A percentile compares a stretch with the other conserved stretches of the same genome.
Conservation (phyloP, 1,140 invertebrate genomes). For the Bombus impatiens region DNA sequence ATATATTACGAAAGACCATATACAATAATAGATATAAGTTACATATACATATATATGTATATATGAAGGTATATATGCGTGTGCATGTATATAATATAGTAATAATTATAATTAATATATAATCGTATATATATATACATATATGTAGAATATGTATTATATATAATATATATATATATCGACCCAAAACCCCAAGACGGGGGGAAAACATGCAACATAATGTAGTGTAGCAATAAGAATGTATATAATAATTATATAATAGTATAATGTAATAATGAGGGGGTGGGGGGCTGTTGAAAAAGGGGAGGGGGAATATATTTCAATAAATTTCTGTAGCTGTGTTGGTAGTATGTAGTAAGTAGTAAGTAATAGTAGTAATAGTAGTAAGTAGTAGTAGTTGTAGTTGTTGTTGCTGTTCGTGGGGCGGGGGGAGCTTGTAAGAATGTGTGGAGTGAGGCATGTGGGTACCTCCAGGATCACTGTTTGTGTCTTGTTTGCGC, state of each 20-base stretch:
- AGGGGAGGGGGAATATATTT: constrained; percentile 17
- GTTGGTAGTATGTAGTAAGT: constrained; percentile 14
- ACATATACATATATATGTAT: constrained; percentile 62
- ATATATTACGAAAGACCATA: constrained; percentile 36
- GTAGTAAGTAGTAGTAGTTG: constrained; percentile 19
- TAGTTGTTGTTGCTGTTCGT: constrained; percentile 50
- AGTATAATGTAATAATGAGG: constrained; percentile 71
- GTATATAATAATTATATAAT: constrained; percentile 70
- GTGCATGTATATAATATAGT: constrained; percentile 27
- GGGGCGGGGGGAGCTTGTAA: constrained; percentile 73
- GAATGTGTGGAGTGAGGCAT: constrained; percentile 82
- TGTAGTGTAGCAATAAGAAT: constrained; percentile 76
- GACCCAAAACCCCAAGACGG: constrained; percentile 76
- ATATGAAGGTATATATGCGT: constrained; percentile 53
- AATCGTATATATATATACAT: constrained; percentile 48
- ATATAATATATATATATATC: constrained; percentile 70
- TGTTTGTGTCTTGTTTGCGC: constrained; percentile 98
- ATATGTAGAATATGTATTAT: constrained; percentile 69
- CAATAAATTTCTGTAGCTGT: constrained; percentile 43
- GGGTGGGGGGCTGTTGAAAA: constrained; percentile 51
- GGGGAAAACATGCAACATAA: constrained; percentile 81
- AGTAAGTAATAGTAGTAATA: constrained; percentile 10
- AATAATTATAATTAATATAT: constrained; percentile 13
- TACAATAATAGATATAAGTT: constrained; percentile 61
- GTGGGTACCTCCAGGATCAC: constrained; percentile 91